These are phyloP conservation scores for Zaprionus inermis DNA, from an alignment of 1,140 invertebrate species.

Conservation along the genomic window DNA sequence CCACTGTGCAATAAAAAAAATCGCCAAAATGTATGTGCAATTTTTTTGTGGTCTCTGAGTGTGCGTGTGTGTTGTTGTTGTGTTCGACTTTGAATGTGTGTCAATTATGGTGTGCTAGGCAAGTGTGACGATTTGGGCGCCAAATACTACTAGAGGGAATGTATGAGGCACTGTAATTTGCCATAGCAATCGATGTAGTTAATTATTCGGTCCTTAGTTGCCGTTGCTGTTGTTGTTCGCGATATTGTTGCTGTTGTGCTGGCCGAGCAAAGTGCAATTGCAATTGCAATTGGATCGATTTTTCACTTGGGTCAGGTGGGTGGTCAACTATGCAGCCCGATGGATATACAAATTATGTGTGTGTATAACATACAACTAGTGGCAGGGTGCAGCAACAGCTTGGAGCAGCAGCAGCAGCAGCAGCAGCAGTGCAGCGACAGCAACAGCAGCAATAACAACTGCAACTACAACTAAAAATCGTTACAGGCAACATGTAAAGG, in stretches of 20 bases:
- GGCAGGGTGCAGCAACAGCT: not conserved
- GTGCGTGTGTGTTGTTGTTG: not conserved
- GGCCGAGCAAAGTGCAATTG: constrained; percentile 9
- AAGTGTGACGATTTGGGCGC: not conserved
- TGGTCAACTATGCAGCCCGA: constrained; percentile 2
- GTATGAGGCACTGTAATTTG: not conserved
- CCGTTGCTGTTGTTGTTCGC: not conserved
- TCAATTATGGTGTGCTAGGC: not conserved
- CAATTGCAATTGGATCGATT: constrained; percentile 34
- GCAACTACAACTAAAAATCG: not conserved
- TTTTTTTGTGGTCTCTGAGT: not conserved
- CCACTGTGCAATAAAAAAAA: constrained; percentile 28
- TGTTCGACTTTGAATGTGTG: constrained; percentile 1
- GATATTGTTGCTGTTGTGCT: constrained; percentile 1
- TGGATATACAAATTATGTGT: constrained; percentile 26
- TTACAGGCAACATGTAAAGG: not conserved
- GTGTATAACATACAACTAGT: constrained; percentile 2
- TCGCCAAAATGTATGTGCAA: not conserved
- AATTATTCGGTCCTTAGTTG: constrained; percentile 7
- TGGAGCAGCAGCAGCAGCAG: not conserved
- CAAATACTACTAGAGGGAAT: not conserved
- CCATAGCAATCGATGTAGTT: not conserved
- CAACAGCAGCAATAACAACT: too few relatives aligned
- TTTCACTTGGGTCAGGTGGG: constrained; percentile 11
- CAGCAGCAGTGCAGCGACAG: too few relatives aligned